Conservation (phyloP, 2,888 invertebrate genomes). For the Hypomecis punctinalis region DNA sequence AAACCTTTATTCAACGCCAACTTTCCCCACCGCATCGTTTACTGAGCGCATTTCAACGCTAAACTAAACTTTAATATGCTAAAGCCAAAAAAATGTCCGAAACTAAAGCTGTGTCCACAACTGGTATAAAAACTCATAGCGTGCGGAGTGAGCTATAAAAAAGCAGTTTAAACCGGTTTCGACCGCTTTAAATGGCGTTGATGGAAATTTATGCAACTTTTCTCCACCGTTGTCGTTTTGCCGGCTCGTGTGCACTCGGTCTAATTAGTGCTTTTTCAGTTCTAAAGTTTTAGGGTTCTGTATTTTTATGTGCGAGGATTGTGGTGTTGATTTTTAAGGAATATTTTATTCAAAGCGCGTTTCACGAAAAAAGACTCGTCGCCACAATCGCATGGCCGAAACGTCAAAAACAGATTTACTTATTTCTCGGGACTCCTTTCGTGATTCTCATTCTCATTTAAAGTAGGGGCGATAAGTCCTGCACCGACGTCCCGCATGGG, state of each 20-base stretch:
- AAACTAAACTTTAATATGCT: constrained; percentile 11
- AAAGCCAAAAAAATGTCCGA: constrained; percentile 10
- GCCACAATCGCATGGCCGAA: too few species aligned
- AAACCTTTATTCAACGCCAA: too few species aligned
- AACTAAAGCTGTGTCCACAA: constrained; percentile 16
- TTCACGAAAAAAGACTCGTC: too few species aligned
- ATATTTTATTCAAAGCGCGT: too few species aligned
- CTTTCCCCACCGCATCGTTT: constrained; percentile 7
- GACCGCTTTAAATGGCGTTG: constrained; percentile 49
- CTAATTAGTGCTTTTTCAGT: constrained; percentile 38
- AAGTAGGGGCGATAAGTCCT: too few species aligned
- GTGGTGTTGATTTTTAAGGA: too few species aligned
- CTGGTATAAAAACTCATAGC: constrained; percentile 20
- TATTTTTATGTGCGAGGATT: background rate
- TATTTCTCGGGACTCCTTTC: too few species aligned
- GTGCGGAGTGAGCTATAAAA: constrained; percentile 22
- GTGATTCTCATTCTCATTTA: too few species aligned
- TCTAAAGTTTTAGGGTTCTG: constrained; percentile 20
- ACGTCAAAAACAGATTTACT: too few species aligned
- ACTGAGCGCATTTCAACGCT: constrained; percentile 8
- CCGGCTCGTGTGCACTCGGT: constrained; percentile 37
- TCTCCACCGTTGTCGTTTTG: constrained; percentile 29
- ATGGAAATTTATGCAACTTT: constrained; percentile 49
- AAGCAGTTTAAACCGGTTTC: constrained; percentile 32
- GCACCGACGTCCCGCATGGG: too few species aligned